These are phyloP conservation scores for Hipposideros larvatus DNA, from an alignment of 2,797 vertebrate species.

Conservation along the genomic window DNA sequence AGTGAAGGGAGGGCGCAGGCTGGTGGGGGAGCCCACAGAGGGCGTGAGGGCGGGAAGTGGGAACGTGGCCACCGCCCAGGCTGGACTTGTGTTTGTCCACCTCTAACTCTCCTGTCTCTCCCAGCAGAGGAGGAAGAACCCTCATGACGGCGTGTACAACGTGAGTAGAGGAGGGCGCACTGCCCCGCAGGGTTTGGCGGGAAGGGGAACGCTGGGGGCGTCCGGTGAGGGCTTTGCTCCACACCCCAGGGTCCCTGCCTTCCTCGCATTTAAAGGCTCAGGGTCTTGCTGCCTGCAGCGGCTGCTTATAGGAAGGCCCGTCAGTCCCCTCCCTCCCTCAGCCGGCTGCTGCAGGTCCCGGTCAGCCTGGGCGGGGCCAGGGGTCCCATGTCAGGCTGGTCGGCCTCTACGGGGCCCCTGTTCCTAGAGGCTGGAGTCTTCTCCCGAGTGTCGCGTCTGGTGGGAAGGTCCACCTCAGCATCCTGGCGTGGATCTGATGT, in stretches of 20 bases:
- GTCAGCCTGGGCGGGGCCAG: fast-evolving
- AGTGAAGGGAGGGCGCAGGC: fast-evolving
- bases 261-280: too few species aligned
- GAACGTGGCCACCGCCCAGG: not conserved
- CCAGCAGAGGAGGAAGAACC: slow-evolving; percentile 86
- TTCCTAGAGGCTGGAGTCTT: not conserved
- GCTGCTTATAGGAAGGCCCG: not conserved
- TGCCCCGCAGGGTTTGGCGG: not conserved
- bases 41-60: too few species aligned
- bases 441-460: not conserved
- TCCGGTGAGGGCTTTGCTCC: not conserved
- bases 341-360: not conserved
- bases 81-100: not conserved
- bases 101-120: slow-evolving; percentile 63
- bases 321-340: too few species aligned
- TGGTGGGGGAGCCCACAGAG: not conserved
- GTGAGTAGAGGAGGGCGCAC: slow-evolving; percentile 83
- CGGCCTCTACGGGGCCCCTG: not conserved
- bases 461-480: not conserved
- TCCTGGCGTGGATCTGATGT: not conserved
- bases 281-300: not conserved
- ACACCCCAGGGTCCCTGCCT: fast-evolving
- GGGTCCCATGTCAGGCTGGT: not conserved
- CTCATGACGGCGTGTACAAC: slow-evolving; percentile 87
- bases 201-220: not conserved